These are phyloP conservation scores for Urocynchramus pylzowi DNA, from an alignment of 2,113 vertebrate species.

Conservation along the genomic window DNA sequence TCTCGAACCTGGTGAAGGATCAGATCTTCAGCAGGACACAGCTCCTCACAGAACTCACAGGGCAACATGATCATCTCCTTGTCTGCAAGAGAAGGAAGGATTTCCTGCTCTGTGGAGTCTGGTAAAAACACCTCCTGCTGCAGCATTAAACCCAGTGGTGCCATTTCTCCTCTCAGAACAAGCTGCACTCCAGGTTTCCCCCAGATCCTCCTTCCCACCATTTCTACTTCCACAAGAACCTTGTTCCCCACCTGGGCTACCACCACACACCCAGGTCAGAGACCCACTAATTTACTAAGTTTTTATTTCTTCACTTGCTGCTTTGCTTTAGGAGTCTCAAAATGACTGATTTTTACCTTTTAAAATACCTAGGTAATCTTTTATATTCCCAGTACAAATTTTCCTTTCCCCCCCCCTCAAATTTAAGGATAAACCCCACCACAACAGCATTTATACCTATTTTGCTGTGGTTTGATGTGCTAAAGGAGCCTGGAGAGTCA, in stretches of 20 bases:
- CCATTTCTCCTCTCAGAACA: not conserved
- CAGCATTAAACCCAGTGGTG: not conserved
- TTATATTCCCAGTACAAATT: not conserved
- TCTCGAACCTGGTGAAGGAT: slow-evolving; percentile 91
- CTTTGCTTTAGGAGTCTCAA: not conserved
- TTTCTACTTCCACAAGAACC: not conserved
- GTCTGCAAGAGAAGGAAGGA: slow-evolving; percentile 1
- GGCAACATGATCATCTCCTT: slow-evolving; percentile 83
- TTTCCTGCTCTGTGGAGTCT: not conserved
- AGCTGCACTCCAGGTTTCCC: not conserved
- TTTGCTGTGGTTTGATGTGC: not conserved
- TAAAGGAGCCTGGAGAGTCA: not conserved
- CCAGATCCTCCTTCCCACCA: not conserved
- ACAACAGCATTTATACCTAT: not conserved
- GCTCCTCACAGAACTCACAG: slow-evolving; percentile 96
- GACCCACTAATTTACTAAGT: not conserved
- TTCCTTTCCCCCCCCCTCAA: not conserved
- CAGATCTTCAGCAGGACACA: slow-evolving; percentile 90
- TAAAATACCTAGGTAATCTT: not conserved
- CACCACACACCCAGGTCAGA: not conserved
- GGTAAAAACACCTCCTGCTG: not conserved
- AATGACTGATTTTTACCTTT: not conserved
- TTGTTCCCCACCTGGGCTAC: not conserved
- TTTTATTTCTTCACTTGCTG: not conserved
- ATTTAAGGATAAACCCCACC: not conserved